Evolutionary conservation across 2,888 invertebrate species (phyloP), one percentile per base, ranked within the genome.

Genomic region (Cerastoderma edule): DNA sequence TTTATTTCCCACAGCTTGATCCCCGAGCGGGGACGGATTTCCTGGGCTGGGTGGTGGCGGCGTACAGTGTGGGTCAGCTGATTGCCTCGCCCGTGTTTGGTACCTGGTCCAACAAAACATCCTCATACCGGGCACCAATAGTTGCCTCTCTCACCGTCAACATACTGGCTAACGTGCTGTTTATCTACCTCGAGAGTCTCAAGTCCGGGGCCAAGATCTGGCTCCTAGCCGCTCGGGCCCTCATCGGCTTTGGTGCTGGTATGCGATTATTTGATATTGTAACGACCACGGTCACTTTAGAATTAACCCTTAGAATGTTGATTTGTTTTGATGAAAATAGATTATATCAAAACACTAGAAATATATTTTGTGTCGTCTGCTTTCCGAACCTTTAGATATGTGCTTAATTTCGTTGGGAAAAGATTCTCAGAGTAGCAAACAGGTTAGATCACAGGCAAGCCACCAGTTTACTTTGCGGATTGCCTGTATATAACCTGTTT

Each of bases 211-310:
- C 85, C n/a, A 78, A 82, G 30, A 82, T 82, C 28, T 83, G 76
- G 35, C 83, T 89, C 72, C 72, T 92, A 70, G 56, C 86, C 65
- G 79, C 90, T 75, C 79, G 93, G 65, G 83, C 85, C 28, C 72
- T 92, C 2, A 90, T 92, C 53, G 93, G 93, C 48, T 83, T 92
- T 64, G 92, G 92, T 28, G 91, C 92, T 70, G 92, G 92, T 91
- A 63, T 64, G 69, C 33, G 16, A 10, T 8, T 57, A 57, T n/a
- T n/a, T n/a, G n/a, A n/a, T n/a, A n/a, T n/a, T n/a, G n/a, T n/a
- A n/a, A n/a, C n/a, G n/a, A n/a, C n/a, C n/a, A n/a, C n/a, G n/a
- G n/a, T n/a, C n/a, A n/a, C n/a, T n/a, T n/a, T n/a, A n/a, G n/a
- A n/a, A n/a, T n/a, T n/a, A n/a, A n/a, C n/a, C n/a, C n/a, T n/a